Evolutionary conservation across 2,888 invertebrate species (phyloP), one percentile per base, ranked within the genome.

Genomic region (Matsumyia berberina): DNA sequence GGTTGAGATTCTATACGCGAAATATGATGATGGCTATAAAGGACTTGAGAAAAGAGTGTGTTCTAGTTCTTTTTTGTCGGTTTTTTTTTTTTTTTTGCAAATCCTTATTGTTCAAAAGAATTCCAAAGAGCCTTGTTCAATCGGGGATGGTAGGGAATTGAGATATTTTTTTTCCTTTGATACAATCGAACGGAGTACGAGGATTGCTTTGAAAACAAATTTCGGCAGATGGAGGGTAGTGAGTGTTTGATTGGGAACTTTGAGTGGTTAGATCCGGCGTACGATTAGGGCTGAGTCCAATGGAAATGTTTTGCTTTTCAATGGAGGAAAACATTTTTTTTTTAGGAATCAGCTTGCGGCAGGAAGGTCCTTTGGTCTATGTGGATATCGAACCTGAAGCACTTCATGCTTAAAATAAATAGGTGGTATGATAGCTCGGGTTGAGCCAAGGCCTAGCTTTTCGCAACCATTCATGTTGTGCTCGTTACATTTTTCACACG

Each of bases 211-310:
- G 35, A 37, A 37, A 70, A 58, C 29, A 72, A 19, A 12, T 53
- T 1, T 24, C 35, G 58, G 44, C 79, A 73, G 72, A 73, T 80
- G 72, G 58, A 72, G 37, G 11, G 39, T 44, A 66, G 15, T 15
- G 57, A 60, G 57, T 42, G 44, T 39, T 72, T 67, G 73, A 73
- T 80, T 80, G 73, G 31, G 60, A 73, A 60, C 31, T 73, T 80
- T 39, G 31, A 80, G 73, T 80, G 73, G 72, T 58, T 42, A 80
- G 66, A 80, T 80, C 79, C 66, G 73, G 73, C 53, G 37, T 35
- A 7, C 2, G 53, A 74, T 74, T 55, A 46, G 55, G 39, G 17
- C 29, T 64, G 42, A 15, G n/a, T 19, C 33, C 4, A 29, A 44
- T 39, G 24, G 29, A 37, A 73, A 55, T 62, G 24, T 4, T 24